A percentile compares a stretch with the other conserved stretches of the same genome.
These are phyloP conservation scores for Synergus gifuensis DNA, from an alignment of 2,888 invertebrate species.

Conservation along the genomic window DNA sequence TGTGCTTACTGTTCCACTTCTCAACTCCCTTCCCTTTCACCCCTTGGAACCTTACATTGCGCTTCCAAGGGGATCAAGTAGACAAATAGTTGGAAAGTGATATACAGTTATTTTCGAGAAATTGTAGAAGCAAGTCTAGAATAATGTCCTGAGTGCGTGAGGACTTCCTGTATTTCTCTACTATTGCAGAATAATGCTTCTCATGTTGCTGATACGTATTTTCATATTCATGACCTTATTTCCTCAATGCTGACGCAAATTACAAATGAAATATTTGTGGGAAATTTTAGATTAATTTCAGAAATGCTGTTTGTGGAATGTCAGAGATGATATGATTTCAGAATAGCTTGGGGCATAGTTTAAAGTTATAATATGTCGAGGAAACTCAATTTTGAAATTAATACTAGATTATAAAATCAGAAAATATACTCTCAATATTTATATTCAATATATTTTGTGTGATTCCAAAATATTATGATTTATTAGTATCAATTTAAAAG, in stretches of 20 bases:
- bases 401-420: too few species aligned
- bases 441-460: too few species aligned
- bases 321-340: neutral
- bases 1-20: constrained; percentile 49
- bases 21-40: constrained; percentile 41
- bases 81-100: constrained; percentile 71
- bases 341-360: neutral
- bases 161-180: neutral
- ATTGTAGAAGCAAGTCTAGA: constrained; percentile 55
- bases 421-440: too few species aligned
- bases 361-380: neutral
- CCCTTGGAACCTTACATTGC: constrained; percentile 47
- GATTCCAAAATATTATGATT: too few species aligned
- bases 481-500: too few species aligned
- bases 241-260: neutral
- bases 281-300: neutral
- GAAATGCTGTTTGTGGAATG: neutral
- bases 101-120: constrained; percentile 69
- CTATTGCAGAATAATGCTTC: constrained; percentile 19
- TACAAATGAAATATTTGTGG: neutral
- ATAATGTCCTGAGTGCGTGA: constrained; percentile 34
- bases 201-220: constrained; percentile 12
- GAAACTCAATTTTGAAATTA: neutral
- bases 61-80: constrained; percentile 65
- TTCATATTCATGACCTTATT: constrained; percentile 13